Conservation (phyloP, 2,797 vertebrate genomes). For the Decapterus maruadsi region DNA sequence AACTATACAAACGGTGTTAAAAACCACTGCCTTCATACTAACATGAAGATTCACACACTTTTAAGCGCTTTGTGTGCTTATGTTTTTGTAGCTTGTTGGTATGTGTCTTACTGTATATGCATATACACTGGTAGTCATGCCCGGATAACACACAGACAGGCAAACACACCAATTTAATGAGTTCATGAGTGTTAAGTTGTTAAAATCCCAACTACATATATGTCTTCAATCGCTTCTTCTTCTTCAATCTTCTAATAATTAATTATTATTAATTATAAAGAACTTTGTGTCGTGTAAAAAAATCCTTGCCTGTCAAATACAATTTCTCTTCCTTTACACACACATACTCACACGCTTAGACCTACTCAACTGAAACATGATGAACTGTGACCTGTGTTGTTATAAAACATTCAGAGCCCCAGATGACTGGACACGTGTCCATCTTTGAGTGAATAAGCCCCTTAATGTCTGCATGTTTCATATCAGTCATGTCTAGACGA, state of each 20-base stretch:
- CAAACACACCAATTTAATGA: not conserved
- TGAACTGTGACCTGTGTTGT: constrained; percentile 45
- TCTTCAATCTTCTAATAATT: too few species aligned
- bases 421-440: constrained; percentile 62
- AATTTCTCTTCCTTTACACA: not conserved
- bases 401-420: constrained; percentile 70
- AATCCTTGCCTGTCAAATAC: not conserved
- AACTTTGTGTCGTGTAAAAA: too few species aligned
- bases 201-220: too few species aligned
- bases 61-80: not conserved
- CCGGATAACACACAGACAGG: not conserved
- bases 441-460: constrained; percentile 37
- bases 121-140: not conserved
- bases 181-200: not conserved
- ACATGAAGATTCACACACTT: not conserved
- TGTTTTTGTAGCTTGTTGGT: not conserved
- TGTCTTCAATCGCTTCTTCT: too few species aligned
- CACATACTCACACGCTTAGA: constrained; percentile 9
- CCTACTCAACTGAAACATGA: constrained; percentile 26
- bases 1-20: constrained; percentile 2
- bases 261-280: too few species aligned
- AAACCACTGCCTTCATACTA: not conserved
- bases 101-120: not conserved
- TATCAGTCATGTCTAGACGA: constrained; percentile 33
- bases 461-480: constrained; percentile 25